Base-by-base conservation (phyloP, 2,888 invertebrate species). In the Ectemnius lituratus region DNA sequence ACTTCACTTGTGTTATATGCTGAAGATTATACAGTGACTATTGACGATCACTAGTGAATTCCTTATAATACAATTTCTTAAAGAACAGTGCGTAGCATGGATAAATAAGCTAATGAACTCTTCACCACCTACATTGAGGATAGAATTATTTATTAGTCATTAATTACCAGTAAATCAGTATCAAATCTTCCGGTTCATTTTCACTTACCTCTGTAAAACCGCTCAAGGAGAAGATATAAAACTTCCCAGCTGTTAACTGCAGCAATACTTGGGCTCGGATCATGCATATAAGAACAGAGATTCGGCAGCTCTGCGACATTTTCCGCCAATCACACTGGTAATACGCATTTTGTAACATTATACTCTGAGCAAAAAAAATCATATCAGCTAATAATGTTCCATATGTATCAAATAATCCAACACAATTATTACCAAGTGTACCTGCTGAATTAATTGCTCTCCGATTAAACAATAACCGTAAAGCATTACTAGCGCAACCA, bases 251-350 rank as follows among this genome's bases (percentile, higher is more conserved):
- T 69, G 90, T 91, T 72, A 94, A 92, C 2, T 91, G 88, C 13
- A 92, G 91, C 0, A 92, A 91, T 4, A 88, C 90, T 81, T 93
- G 92, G 84, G 93, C 92, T 1, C 92, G 90, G 79, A 92, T 91
- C 90, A 94, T 91, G 4, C 93, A 92, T 59, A 93, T 91, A 69
- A 92, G 86, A 27, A 94, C 83, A 4, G 88, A 86, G 11, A 90
- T 90, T 18, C 89, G 90, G 82, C 92, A 93, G 70, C 84, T 85
- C 0, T 80, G 80, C 67, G 91, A 87, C 83, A 94, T 93, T 6
- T 92, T 91, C 62, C 92, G 90, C 94, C 94, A 94, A 2, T 92
- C 92, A 76, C 92, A 92, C 64, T 91, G 91, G 81, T 93, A 94
- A 78, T 93, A 85, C 60, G 91, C 91, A 46, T 92, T 90, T 0